phyloP scores from a whole-genome alignment of 1,140 invertebrate genomes.

The Sarcophaga bullata region DNA sequence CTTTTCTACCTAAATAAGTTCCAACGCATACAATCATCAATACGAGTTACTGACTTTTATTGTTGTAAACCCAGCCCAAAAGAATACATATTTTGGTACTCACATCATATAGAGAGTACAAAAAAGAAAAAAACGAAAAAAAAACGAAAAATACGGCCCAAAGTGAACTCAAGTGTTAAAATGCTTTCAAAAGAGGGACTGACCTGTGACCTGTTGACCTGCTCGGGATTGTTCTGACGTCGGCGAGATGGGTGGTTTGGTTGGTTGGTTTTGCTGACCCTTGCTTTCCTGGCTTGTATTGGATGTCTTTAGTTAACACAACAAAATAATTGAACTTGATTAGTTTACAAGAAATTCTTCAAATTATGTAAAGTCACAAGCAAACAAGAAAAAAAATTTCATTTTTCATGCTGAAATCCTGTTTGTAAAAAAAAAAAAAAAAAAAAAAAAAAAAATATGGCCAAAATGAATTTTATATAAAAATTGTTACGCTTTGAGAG shows the following conservation, averaged over 20 bases:
- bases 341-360: constrained; percentile 8
- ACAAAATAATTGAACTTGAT: not conserved
- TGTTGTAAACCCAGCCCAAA: not conserved
- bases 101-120: not conserved
- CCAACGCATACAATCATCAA: not conserved
- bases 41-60: not conserved
- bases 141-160: not conserved
- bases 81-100: not conserved
- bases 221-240: too few species aligned
- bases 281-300: too few species aligned
- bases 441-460: too few species aligned
- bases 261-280: not conserved
- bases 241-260: too few species aligned
- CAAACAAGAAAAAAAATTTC: too few species aligned
- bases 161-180: constrained; percentile 14
- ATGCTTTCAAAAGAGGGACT: not conserved
- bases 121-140: too few species aligned
- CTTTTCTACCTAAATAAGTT: not conserved
- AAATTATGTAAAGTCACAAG: not conserved
- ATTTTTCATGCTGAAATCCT: constrained; percentile 8
- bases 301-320: not conserved
- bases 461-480: not conserved
- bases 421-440: not conserved
- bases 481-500: not conserved
- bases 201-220: not conserved